These are phyloP conservation scores for Triops cancriformis DNA, from an alignment of 1,140 invertebrate species.

Conservation along the genomic window DNA sequence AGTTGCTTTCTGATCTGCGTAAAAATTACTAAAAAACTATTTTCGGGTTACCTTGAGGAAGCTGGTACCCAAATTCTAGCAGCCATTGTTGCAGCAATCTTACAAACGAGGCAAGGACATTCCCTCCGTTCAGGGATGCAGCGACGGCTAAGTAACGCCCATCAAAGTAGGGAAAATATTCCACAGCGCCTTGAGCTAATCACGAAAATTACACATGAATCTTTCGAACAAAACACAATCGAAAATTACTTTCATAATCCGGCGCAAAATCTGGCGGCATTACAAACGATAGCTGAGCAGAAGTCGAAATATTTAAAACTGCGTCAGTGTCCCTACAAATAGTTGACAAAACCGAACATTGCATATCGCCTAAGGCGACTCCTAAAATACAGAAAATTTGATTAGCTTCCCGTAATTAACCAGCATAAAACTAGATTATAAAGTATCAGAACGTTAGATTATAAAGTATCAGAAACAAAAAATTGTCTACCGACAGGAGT, in stretches of 20 bases:
- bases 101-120: slow-evolving; percentile 72
- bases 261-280: slow-evolving; percentile 38
- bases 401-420: slow-evolving; percentile 2
- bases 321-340: slow-evolving; percentile 49
- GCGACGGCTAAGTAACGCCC: slow-evolving; percentile 67
- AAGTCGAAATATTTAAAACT: slow-evolving; percentile 80
- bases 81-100: slow-evolving; percentile 73
- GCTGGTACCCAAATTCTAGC: slow-evolving; percentile 60
- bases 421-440: not conserved
- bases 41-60: slow-evolving; percentile 53
- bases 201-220: not conserved
- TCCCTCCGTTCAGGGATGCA: slow-evolving; percentile 79
- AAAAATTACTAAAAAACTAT: no score
- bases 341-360: slow-evolving; percentile 72
- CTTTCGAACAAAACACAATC: not conserved
- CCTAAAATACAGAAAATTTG: slow-evolving; percentile 35
- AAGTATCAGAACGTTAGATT: not conserved
- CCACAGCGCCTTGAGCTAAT: slow-evolving; percentile 40
- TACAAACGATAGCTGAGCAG: slow-evolving; percentile 72
- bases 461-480: not conserved
- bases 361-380: slow-evolving; percentile 69
- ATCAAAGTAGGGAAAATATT: slow-evolving; percentile 71
- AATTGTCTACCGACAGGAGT: slow-evolving; percentile 52
- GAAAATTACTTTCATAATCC: slow-evolving; percentile 1
- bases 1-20: no score